A percentile compares a stretch with the other conserved stretches of the same genome.
Conservation (phyloP, 2,797 vertebrate species). For the Gymnodraco acuticeps region DNA sequence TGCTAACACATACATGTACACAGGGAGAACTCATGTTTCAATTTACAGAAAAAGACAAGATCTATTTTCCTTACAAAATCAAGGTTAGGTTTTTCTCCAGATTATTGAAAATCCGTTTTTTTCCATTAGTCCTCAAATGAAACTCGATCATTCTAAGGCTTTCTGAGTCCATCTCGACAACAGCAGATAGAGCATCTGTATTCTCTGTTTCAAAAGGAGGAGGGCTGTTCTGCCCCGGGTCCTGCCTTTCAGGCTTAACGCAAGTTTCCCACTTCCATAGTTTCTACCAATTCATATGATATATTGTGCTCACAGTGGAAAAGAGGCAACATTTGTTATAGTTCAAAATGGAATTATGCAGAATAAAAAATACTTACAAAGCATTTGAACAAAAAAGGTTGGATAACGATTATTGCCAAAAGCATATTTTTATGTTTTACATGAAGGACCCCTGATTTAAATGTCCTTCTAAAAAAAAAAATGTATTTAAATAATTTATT, state of each 20-base stretch:
- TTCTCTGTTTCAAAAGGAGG: background rate
- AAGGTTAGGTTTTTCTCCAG: background rate
- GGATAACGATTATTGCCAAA: no score
- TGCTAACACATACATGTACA: background rate
- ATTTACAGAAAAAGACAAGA: background rate
- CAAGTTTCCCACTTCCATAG: background rate
- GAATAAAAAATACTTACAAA: background rate
- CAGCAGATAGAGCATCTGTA: background rate
- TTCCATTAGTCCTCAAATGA: background rate
- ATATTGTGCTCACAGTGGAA: background rate
- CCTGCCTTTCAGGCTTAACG: background rate
- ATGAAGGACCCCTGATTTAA: background rate
- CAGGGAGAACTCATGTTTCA: background rate
- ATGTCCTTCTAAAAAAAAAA: no score
- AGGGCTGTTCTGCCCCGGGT: no score
- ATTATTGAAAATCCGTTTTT: background rate
- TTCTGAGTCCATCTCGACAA: background rate
- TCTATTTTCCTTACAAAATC: background rate
- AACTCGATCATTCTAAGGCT: background rate
- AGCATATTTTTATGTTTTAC: background rate
- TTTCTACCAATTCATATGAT: background rate
- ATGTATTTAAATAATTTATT: no score
- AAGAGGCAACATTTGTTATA: background rate
- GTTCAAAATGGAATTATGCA: no score
- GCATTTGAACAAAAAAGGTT: background rate